A percentile compares a stretch with the other conserved stretches of the same genome.
Conservation (phyloP, 2,797 vertebrate genomes). For the Salarias fasciatus region DNA sequence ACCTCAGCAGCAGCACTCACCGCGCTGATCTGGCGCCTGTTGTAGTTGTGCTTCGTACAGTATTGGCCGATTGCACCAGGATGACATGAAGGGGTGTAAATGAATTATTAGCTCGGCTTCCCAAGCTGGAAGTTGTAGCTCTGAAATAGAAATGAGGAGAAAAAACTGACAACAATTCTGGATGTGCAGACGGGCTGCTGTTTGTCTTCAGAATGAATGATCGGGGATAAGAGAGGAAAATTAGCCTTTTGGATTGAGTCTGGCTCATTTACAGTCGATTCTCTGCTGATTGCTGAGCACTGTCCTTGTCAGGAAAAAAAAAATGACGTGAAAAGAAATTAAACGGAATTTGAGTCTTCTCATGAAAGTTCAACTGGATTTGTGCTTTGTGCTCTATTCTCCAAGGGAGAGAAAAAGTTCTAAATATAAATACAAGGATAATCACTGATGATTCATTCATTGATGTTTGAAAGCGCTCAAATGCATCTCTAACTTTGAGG, state of each 20-base stretch:
- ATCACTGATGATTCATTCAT: constrained; percentile 31
- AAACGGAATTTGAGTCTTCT: neutral
- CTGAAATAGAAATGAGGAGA: neutral
- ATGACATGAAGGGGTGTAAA: constrained; percentile 17
- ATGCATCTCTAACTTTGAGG: constrained; percentile 12
- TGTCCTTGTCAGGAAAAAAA: no score
- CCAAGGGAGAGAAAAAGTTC: neutral
- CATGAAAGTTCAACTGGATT: constrained; percentile 8
- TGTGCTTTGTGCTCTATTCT: constrained; percentile 9
- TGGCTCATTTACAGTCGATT: no score
- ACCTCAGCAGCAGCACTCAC: constrained; percentile 30
- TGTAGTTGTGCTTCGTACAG: constrained; percentile 20
- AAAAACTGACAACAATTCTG: constrained; percentile 1
- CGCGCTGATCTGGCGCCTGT: constrained; percentile 44
- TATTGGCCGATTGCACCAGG: constrained; percentile 14
- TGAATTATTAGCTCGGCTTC: constrained; percentile 12
- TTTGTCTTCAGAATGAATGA: constrained; percentile 8
- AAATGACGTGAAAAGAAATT: no score
- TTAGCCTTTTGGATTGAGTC: no score
- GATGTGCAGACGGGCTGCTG: neutral
- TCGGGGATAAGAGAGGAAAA: no score
- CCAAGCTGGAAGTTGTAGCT: neutral
- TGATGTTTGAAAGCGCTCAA: constrained; percentile 17
- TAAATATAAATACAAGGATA: constrained; percentile 19
- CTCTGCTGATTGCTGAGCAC: no score